Evolutionary conservation across 2,888 invertebrate species (phyloP).

Genomic region (Eucera pruinosa): DNA sequence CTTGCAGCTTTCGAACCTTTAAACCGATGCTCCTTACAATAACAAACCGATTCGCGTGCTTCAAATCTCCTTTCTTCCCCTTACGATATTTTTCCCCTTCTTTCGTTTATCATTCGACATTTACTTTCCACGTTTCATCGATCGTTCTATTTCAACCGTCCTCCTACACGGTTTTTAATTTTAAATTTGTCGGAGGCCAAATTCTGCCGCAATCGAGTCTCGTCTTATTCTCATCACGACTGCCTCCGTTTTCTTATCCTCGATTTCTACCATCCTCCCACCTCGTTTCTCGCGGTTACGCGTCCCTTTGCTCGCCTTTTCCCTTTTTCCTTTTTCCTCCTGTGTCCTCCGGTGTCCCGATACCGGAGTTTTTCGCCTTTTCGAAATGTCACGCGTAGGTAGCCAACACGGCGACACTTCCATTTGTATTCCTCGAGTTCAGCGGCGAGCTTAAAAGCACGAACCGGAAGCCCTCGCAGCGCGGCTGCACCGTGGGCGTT

Average conservation of each 20-base stretch:
- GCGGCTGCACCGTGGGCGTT: conserved; percentile 21
- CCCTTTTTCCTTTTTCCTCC: too few relatives aligned
- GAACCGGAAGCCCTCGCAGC: conserved; percentile 10
- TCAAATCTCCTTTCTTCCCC: too few relatives aligned
- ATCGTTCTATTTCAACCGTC: too few relatives aligned
- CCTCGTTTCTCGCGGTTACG: neutral
- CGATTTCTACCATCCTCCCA: neutral
- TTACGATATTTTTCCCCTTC: too few relatives aligned
- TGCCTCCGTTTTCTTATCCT: conserved; percentile 13
- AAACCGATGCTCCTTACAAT: too few relatives aligned
- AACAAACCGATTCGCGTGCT: too few relatives aligned
- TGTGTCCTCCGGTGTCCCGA: neutral
- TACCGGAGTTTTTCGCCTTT: neutral
- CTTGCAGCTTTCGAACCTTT: too few relatives aligned
- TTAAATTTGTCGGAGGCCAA: too few relatives aligned
- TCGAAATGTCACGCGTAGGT: conserved; percentile 33
- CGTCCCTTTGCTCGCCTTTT: neutral
- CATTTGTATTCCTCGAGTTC: conserved; percentile 18
- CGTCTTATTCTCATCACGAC: neutral
- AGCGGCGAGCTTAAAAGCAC: conserved; percentile 17
- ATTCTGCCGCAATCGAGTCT: neutral
- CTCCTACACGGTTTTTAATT: too few relatives aligned
- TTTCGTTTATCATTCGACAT: too few relatives aligned
- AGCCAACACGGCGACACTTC: neutral
- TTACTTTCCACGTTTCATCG: too few relatives aligned